Conservation (phyloP, 2,888 invertebrate genomes). For the Ceraclea dissimilis region DNA sequence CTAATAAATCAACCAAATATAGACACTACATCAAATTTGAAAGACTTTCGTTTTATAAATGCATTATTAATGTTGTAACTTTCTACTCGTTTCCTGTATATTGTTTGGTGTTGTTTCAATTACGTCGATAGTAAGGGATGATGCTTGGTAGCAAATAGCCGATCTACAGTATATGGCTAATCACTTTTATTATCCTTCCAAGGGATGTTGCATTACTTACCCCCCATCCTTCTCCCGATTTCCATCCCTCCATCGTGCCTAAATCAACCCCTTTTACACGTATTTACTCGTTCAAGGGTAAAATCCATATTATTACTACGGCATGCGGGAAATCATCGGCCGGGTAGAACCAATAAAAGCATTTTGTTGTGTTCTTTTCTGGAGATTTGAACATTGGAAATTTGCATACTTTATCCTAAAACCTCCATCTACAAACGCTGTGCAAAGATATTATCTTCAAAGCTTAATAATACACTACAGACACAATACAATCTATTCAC, state of each 20-base stretch:
- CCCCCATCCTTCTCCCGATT: slow-evolving; percentile 3
- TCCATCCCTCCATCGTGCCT: background rate
- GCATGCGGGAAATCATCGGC: slow-evolving; percentile 7
- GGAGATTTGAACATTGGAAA: slow-evolving; percentile 6
- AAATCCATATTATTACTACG: slow-evolving; percentile 4
- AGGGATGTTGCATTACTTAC: slow-evolving; percentile 20
- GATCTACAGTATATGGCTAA: slow-evolving; percentile 21
- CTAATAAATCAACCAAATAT: background rate
- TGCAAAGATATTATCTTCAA: too few relatives aligned
- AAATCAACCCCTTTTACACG: slow-evolving; percentile 6
- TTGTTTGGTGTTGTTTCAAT: background rate
- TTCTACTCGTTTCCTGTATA: background rate
- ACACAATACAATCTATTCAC: too few relatives aligned
- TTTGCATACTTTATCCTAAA: slow-evolving; percentile 4
- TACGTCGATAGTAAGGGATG: background rate
- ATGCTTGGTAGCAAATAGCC: background rate
- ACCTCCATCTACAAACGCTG: background rate
- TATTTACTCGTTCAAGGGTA: slow-evolving; percentile 4
- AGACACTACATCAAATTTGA: background rate
- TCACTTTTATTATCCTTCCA: slow-evolving; percentile 25
- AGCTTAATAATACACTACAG: too few relatives aligned
- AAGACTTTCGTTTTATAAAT: background rate
- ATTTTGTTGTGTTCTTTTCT: slow-evolving; percentile 7
- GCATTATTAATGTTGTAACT: background rate
- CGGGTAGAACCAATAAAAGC: slow-evolving; percentile 4